A percentile compares a stretch with the other conserved stretches of the same genome.
Conservation (phyloP, 2,888 invertebrate genomes). For the Sabatieria punctata region DNA sequence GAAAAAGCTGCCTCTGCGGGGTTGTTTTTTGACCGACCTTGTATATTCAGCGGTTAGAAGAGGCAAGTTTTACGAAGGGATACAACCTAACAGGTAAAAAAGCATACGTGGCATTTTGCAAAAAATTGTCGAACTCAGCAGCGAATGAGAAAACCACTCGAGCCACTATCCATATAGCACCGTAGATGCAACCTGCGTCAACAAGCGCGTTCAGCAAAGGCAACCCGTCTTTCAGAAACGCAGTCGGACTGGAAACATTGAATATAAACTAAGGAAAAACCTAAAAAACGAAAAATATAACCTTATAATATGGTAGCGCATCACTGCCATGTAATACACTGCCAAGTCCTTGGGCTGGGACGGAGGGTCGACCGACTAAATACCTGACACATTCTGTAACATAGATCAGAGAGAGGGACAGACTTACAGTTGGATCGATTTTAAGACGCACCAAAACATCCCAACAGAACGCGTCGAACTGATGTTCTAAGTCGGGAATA, state of each 20-base stretch:
- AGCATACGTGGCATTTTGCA: not conserved
- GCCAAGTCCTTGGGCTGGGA: constrained; percentile 19
- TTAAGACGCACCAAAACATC: constrained; percentile 26
- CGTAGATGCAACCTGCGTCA: constrained; percentile 13
- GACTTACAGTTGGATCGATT: constrained; percentile 14
- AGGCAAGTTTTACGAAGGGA: too few species aligned
- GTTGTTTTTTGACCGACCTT: too few species aligned
- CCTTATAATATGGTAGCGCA: constrained; percentile 19
- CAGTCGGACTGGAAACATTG: constrained; percentile 12
- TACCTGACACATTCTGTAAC: too few species aligned
- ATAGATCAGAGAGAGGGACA: too few species aligned
- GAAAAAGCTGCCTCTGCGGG: too few species aligned
- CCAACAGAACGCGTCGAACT: constrained; percentile 28
- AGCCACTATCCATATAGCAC: constrained; percentile 13
- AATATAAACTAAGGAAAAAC: too few species aligned
- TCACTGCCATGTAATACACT: constrained; percentile 19
- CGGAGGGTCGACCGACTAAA: not conserved
- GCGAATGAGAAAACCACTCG: constrained; percentile 9
- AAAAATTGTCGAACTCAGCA: not conserved
- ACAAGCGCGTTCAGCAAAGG: constrained; percentile 13
- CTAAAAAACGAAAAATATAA: constrained; percentile 6
- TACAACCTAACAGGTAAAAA: too few species aligned
- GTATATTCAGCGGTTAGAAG: too few species aligned
- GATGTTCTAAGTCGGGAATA: constrained; percentile 22
- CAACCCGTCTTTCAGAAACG: constrained; percentile 14